Percentiles rank a stretch among this genome's conserved stretches.
Evolutionary conservation across 1,140 invertebrate species (phyloP).

Genomic region (Galendromus occidentalis): DNA sequence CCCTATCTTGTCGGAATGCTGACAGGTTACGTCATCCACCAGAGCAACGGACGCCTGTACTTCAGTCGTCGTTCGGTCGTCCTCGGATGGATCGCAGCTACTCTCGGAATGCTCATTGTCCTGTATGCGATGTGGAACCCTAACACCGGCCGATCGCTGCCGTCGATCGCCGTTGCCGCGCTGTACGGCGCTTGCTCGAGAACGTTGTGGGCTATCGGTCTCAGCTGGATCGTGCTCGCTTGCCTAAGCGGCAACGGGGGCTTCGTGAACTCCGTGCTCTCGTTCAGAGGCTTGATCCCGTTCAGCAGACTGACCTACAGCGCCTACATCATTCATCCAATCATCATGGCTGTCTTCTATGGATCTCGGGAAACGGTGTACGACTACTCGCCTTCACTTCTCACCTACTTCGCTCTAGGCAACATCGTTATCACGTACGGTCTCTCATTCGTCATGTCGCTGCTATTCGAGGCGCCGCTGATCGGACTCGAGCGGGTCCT

Average conservation of each 20-base stretch:
- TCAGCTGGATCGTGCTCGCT: slow-evolving; percentile 68
- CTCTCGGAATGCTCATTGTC: slow-evolving; percentile 11
- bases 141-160: slow-evolving; percentile 19
- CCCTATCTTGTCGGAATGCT: slow-evolving; percentile 34
- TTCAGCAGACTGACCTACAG: slow-evolving; percentile 29
- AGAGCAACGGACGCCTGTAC: slow-evolving; percentile 9
- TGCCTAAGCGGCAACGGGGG: slow-evolving; percentile 48
- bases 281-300: slow-evolving; percentile 26
- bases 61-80: slow-evolving; percentile 13
- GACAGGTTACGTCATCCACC: slow-evolving; percentile 28
- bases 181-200: slow-evolving; percentile 62
- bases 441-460: slow-evolving; percentile 24
- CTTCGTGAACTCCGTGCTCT: slow-evolving; percentile 28
- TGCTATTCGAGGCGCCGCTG: slow-evolving; percentile 28
- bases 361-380: slow-evolving; percentile 18
- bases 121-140: slow-evolving; percentile 21
- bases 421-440: slow-evolving; percentile 24
- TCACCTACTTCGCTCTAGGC: slow-evolving; percentile 23
- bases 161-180: slow-evolving; percentile 30
- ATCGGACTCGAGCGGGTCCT: slow-evolving; percentile 25
- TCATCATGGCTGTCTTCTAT: slow-evolving; percentile 21
- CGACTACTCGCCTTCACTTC: slow-evolving; percentile 18
- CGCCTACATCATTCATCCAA: slow-evolving; percentile 30
- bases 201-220: slow-evolving; percentile 53
- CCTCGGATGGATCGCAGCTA: slow-evolving; percentile 17